Evolutionary conservation across 2,888 invertebrate genomes (phyloP).

Genomic region (Anagyrus pseudococci): DNA sequence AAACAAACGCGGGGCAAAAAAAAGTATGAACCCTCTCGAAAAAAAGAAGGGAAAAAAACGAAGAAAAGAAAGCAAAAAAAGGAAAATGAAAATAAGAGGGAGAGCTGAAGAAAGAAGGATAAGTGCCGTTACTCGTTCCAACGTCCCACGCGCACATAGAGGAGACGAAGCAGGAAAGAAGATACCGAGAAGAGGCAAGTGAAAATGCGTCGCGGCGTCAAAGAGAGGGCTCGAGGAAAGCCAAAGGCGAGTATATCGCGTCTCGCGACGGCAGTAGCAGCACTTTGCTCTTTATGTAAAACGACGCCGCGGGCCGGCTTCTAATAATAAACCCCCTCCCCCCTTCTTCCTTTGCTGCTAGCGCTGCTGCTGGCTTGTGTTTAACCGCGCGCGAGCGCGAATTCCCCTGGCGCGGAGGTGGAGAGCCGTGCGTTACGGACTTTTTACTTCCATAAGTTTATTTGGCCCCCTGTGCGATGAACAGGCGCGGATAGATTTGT

Average conservation of each 20-base stretch:
- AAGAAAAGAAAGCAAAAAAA: too few species aligned
- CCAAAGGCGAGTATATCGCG: not conserved
- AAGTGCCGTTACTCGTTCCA: not conserved
- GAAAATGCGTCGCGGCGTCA: constrained; percentile 16
- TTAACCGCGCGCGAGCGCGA: too few species aligned
- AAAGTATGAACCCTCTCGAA: too few species aligned
- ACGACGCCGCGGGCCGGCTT: constrained; percentile 15
- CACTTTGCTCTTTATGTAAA: constrained; percentile 18
- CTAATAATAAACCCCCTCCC: constrained; percentile 32
- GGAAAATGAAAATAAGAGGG: too few species aligned
- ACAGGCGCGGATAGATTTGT: not conserved
- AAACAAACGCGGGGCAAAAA: too few species aligned
- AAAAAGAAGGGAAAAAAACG: too few species aligned
- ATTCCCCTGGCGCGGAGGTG: not conserved
- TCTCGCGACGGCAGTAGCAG: not conserved
- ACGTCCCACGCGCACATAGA: too few species aligned
- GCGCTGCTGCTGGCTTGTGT: not conserved
- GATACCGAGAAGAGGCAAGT: not conserved
- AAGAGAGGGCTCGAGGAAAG: constrained; percentile 6
- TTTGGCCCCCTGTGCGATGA: not conserved
- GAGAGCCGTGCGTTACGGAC: not conserved
- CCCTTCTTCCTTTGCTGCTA: not conserved
- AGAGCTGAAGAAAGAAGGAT: too few species aligned
- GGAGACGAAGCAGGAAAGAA: too few species aligned
- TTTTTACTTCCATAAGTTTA: constrained; percentile 20